Evolutionary conservation across 2,797 vertebrate species (phyloP), one percentile per base, ranked within the genome.

Genomic region (Gymnoscopelus braueri): DNA sequence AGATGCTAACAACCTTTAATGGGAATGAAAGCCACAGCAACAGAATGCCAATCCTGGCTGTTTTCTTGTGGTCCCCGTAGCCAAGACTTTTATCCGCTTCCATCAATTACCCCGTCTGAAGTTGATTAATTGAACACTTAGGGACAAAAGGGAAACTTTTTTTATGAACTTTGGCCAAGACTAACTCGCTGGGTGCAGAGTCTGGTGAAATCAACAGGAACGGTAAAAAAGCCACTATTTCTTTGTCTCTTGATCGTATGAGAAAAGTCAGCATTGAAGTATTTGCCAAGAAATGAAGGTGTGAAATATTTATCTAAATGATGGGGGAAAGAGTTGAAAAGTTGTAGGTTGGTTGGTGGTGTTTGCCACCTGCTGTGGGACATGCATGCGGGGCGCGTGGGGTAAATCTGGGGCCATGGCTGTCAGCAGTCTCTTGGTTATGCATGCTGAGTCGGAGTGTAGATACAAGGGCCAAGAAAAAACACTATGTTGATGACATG

Each of bases 341-440:
- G 60, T 23, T 49, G 68, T 0, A 13, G 58, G 65, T 53, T 9
- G 67, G 62, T 44, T 9, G 67, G 62, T 32, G 64, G 69, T 63
- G 82, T 74, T 85, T 81, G 79, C 84, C 86, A 91, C 89, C 89
- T 91, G 90, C 87, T 89, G 53, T 71, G 83, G 88, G 88, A 87
- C 71, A 19, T 65, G 69, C 69, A 10, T 23, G 58, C 72, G 60
- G 63, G 69, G 66, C 56, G 75, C n/a, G 55, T 23, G 74, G 76
- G 92, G 91, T 92, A 85, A 92, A 72, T 1, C 63, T 49, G 77
- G 55, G 88, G 88, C 90, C 84, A 75, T 0, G 4, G 82, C 88
- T 92, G 90, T 92, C 90, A 90, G 78, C 90, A 81, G 86, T 24
- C 73, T 82, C 79, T 91, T 85, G 76, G 85, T 84, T 80, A 82